Evolutionary conservation across 2,888 invertebrate genomes (phyloP).

Genomic region (Tinea semifulvella): DNA sequence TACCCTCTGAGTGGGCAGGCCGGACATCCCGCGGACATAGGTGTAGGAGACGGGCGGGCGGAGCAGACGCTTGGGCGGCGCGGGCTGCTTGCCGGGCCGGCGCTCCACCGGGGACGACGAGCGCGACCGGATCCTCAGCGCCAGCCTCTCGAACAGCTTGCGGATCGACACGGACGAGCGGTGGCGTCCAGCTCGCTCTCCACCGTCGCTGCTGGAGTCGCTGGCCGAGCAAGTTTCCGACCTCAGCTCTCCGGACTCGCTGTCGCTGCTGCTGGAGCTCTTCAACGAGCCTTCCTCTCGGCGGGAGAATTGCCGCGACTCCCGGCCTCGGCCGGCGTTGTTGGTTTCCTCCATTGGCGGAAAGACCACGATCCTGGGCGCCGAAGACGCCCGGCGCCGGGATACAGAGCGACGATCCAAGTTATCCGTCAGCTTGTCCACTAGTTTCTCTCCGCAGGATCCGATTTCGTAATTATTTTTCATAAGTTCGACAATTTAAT

Average conservation of each 20-base stretch:
- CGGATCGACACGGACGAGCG: conserved; percentile 73
- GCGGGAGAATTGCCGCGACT: conserved; percentile 70
- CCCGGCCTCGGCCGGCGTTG: conserved; percentile 65
- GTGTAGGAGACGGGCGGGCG: conserved; percentile 82
- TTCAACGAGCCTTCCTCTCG: conserved; percentile 47
- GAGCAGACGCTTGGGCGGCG: conserved; percentile 77
- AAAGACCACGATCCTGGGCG: conserved; percentile 58
- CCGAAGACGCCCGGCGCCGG: conserved; percentile 37
- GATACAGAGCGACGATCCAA: conserved; percentile 23
- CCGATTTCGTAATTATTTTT: conserved; percentile 47
- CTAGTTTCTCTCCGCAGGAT: conserved; percentile 41
- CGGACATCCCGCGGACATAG: conserved; percentile 82
- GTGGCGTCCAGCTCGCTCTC: conserved; percentile 53
- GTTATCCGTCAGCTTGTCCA: conserved; percentile 39
- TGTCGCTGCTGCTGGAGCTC: conserved; percentile 57
- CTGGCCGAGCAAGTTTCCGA: conserved; percentile 62
- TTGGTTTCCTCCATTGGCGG: conserved; percentile 63
- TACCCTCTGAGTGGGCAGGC: conserved; percentile 82
- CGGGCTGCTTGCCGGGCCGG: conserved; percentile 64
- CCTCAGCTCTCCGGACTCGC: conserved; percentile 44
- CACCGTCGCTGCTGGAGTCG: conserved; percentile 71
- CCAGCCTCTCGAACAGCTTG: conserved; percentile 76
- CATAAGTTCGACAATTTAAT: conserved; percentile 32
- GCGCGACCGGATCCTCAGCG: conserved; percentile 66
- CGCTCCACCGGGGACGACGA: conserved; percentile 71